Base-by-base conservation (phyloP, 2,888 invertebrate species). In the Acholoe squamosa region DNA sequence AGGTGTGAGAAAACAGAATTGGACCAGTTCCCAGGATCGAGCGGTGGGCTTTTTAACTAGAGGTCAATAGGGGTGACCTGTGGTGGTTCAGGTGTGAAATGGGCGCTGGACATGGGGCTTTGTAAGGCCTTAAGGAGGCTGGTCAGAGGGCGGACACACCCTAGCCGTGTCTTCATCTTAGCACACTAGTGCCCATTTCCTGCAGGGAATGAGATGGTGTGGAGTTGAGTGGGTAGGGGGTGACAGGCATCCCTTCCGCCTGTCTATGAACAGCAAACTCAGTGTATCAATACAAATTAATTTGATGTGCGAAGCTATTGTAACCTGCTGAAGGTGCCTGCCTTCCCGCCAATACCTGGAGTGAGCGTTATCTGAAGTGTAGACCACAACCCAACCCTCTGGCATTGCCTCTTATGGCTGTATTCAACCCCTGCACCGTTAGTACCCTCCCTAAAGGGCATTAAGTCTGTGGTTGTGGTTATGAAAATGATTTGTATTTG, bases 161-260 rank as follows among this genome's bases (percentile, higher is more conserved):
- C n/a, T 7, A 7, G 28, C 28, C 52, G 86, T 54, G 86, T 86
- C 86, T 86, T 86, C 86, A 86, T 86, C 86, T 54, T 54, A 54
- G 54, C 86, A 86, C 86, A 86, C 54, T 86, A 54, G 86, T 86
- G 86, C 86, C 86, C 25, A 86, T 86, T 86, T 86, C 86, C 86
- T 52, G 86, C 25, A 54, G 86, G 33, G 86, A 86, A 86, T 86
- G 16, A 31, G 56, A 52, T 33, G 86, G 84, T 31, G 28, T 3
- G 3, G 56, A 31, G 25, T 0, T 54, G 54, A 52, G 54, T 25
- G 54, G 52, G 12, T 19, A 14, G 80, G 33, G 12, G 25, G 28
- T 86, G 84, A 86, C 86, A 86, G 52, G 10, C 86, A 22, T 52
- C 86, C 52, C 86, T 54, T 19, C 86, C 54, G 54, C 34, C 84